Evolutionary conservation across 2,888 invertebrate species (phyloP), one percentile per base, ranked within the genome.

Genomic region (Hyposoter dolosus): DNA sequence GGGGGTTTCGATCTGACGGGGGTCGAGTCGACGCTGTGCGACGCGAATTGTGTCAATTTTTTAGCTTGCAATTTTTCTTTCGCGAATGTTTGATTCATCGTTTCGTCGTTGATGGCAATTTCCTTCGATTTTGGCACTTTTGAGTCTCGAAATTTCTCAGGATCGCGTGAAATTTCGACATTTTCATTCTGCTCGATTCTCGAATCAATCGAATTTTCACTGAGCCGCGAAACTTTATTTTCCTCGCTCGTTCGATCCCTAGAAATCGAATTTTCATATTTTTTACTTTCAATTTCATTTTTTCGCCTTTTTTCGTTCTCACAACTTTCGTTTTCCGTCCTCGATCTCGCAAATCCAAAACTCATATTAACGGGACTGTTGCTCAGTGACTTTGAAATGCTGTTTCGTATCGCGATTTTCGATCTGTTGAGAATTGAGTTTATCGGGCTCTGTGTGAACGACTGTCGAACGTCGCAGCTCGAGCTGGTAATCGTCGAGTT

Each of bases 281-380:
- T 65, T 81, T 83, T 47, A 15, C 23, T 45, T 10, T 47, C 15
- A 53, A 65, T 40, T 9, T 23, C 43, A 17, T 68, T 45, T 50
- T 65, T n/a, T 3, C 1, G 43, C 43, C 65, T n/a, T 32, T 79
- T 56, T 10, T 68, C 19, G 7, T 83, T 85, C 53, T 50, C 85
- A 50, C 80, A 71, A 23, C 72, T 35, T 56, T 56, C 63, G 60
- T 71, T 56, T 15, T 82, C 85, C 3, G 60, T 28, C 74, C 87
- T 90, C 40, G 87, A 81, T 63, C 87, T 87, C 5, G 87, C 87
- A 60, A 91, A 92, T 63, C 83, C 89, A 63, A 90, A 90, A 53
- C 87, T 90, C 74, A 89, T 90, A 79, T 91, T 93, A 4, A 91
- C 89, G 6, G 93, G 92, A 89, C 92, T 93, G 68, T 87, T 92